Base-by-base conservation (phyloP, 1,140 invertebrate species). In the Bactericera cockerelli region DNA sequence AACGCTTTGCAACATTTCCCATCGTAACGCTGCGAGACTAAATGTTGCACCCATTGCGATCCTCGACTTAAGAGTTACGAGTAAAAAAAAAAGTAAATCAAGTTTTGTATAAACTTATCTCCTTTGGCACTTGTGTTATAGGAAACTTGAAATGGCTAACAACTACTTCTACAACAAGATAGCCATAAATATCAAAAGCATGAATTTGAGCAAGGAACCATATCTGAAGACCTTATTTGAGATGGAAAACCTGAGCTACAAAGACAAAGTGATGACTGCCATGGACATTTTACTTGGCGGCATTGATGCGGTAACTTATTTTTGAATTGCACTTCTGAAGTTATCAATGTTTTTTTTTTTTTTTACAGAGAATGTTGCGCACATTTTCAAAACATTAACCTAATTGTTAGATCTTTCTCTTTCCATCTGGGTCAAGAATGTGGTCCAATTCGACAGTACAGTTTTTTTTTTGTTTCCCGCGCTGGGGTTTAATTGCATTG, bases 211-310 rank as follows among this genome's bases (percentile, higher is more conserved):
- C 21, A 59, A 58, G 31, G 63, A 70, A 25, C 69, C 67, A 28
- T 68, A 67, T 31, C 63, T 72, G 60, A 63, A 66, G 36, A 36
- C 63, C 1, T 59, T 72, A 59, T 67, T 70, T 26, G 60, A 63
- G 22, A 70, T 71, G 63, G 24, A 64, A 39, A 61, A 63, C 56
- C 57, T 72, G 24, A 59, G 56, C 19, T 62, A 60, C 59, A 61
- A 70, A 13, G 69, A 72, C 63, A 59, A 64, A 16, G 58, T 67
- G 25, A 68, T 72, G 61, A 42, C 72, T 28, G 65, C 64, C 2
- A 65, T 72, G 57, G 71, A 73, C 63, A 62, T 69, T 60, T 73
- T 73, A 65, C 60, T 70, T 33, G 70, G 68, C 25, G 71, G 70
- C n/a, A 70, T 73, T 61, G 71, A 73, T 65, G 70, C 71, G 25